Conservation (phyloP, 2,113 vertebrate genomes). For the Zosterops hypoxanthus region DNA sequence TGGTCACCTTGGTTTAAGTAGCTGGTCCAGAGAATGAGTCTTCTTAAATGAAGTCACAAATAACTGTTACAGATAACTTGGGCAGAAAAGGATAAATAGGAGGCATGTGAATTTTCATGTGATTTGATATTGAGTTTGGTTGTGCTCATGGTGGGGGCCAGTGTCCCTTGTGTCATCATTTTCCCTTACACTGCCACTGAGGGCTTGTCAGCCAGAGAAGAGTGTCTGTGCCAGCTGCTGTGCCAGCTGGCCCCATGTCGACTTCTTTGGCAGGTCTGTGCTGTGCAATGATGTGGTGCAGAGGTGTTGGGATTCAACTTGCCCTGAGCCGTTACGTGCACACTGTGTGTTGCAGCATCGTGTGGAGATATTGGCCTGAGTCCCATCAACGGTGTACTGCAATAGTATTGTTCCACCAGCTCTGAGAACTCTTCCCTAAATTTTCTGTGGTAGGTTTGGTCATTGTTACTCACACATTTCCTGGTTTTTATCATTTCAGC, state of each 20-base stretch:
- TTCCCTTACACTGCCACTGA: neutral
- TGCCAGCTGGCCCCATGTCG: neutral
- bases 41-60: neutral
- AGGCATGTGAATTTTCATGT: neutral
- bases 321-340: neutral
- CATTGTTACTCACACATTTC: neutral
- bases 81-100: neutral
- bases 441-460: neutral
- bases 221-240: neutral
- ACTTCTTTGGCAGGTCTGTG: neutral
- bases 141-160: neutral
- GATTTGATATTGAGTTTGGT: neutral
- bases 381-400: neutral
- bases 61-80: neutral
- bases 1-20: neutral
- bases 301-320: neutral
- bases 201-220: neutral
- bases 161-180: neutral
- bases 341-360: neutral
- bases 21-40: neutral
- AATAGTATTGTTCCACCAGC: neutral
- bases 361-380: fast-evolving
- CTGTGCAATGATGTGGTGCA: neutral
- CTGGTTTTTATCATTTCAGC: neutral
- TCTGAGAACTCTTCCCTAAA: neutral